Base-by-base conservation (phyloP, 2,888 invertebrate species). In the Macropis europaea region DNA sequence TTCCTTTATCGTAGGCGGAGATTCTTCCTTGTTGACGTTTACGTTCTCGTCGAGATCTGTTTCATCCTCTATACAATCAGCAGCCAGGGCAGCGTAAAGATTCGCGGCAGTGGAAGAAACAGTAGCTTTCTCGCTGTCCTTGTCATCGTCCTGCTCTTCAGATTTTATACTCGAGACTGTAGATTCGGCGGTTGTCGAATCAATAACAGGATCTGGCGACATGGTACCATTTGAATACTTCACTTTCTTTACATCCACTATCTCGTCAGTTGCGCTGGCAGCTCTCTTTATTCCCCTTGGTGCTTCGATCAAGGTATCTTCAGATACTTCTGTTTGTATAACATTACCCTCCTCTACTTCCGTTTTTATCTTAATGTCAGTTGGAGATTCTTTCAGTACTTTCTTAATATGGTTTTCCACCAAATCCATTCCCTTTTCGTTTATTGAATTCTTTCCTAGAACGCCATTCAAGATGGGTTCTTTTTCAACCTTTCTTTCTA, bases 51-150 rank as follows among this genome's bases (percentile, higher is more conserved):
- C 95, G 2, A 88, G 64, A 40, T 89, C 89, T 2, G 84, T 86
- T 86, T 96, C 96, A 81, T 96, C 96, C 85, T 96, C 96, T 15
- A 96, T 91, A 48, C 95, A 95, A 32, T 96, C 96, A 0, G 96
- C 96, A 0, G 96, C 96, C 50, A 96, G 91, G 26, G 96, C 96
- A 0, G 96, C 96, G 86, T 96, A 96, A 22, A 96, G 90, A 90
- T 96, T 96, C 0, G 96, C 96, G 0, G 96, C 96, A 4, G 95
- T 95, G 60, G 95, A 95, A 0, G 96, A 96, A 0, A 94, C 95
- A 1, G 93, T 93, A 30, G 92, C 93, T 76, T 93, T 92, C 2
- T 89, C 86, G 28, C 87, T 86, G n/a, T 91, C 90, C 40, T 92
- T 90, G 0, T 92, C 91, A 1, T 91, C 91, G 67, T 91, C 91